These are phyloP conservation scores for Protobothrops flavoviridis DNA, from an alignment of 2,113 vertebrate genomes.

Conservation along the genomic window DNA sequence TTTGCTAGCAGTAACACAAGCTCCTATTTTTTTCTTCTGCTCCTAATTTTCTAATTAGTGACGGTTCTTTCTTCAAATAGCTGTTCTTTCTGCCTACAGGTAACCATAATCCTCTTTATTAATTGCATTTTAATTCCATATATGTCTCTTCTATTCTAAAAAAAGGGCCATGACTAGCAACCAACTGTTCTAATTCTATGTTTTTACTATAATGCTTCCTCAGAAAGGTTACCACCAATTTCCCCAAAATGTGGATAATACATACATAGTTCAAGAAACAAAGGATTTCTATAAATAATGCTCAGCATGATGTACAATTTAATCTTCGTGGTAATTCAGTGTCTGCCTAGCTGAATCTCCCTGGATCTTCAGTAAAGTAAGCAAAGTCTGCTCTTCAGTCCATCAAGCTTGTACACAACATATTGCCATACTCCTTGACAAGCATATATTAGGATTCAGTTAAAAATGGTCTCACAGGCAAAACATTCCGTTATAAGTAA, in stretches of 20 bases:
- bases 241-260: background rate
- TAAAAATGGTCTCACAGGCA: constrained; percentile 36
- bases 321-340: background rate
- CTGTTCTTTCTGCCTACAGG: background rate
- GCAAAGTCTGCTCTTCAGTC: background rate
- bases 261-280: background rate
- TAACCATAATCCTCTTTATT: background rate
- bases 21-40: background rate
- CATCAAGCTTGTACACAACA: background rate
- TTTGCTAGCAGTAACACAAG: background rate
- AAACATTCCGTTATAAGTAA: background rate
- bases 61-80: background rate
- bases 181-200: background rate
- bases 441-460: background rate
- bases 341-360: background rate
- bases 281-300: background rate
- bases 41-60: background rate
- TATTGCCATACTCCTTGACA: background rate
- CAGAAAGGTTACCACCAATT: background rate
- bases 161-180: background rate
- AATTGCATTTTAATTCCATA: background rate
- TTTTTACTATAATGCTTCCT: background rate
- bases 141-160: background rate
- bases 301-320: background rate
- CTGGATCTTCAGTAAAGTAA: background rate